phyloP scores from a whole-genome alignment of 2,113 vertebrate genomes.

The Chinchilla lanigera region DNA sequence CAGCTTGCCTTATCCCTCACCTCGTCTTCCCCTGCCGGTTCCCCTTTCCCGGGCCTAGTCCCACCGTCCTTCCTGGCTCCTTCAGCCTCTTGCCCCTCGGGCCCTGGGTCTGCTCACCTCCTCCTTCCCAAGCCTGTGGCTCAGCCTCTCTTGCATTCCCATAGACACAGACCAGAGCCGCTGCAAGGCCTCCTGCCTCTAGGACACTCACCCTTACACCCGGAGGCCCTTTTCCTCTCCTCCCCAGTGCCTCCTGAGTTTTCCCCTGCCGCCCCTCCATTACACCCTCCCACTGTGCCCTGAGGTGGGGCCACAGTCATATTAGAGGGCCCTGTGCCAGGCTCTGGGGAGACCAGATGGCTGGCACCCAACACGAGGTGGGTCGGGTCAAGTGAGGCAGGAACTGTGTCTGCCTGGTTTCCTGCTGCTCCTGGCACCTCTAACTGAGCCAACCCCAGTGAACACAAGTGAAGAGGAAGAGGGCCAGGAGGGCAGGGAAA shows the following conservation, averaged over 20 bases:
- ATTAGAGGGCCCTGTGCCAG: neutral
- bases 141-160: neutral
- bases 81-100: neutral
- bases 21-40: accelerated
- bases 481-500: neutral
- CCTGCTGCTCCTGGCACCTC: neutral
- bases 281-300: neutral
- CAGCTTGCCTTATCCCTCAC: neutral
- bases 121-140: neutral
- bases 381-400: neutral
- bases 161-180: neutral
- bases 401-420: neutral
- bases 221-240: neutral
- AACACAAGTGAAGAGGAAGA: neutral
- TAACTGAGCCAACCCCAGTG: neutral
- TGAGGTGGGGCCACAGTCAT: neutral
- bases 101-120: neutral
- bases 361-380: neutral
- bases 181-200: neutral
- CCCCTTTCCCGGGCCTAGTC: neutral
- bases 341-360: neutral
- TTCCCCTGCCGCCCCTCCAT: neutral
- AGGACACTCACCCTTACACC: neutral
- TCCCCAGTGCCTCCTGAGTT: neutral
- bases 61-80: neutral